Base-by-base conservation (phyloP, 2,888 invertebrate genomes). In the Orthosia gracilis region DNA sequence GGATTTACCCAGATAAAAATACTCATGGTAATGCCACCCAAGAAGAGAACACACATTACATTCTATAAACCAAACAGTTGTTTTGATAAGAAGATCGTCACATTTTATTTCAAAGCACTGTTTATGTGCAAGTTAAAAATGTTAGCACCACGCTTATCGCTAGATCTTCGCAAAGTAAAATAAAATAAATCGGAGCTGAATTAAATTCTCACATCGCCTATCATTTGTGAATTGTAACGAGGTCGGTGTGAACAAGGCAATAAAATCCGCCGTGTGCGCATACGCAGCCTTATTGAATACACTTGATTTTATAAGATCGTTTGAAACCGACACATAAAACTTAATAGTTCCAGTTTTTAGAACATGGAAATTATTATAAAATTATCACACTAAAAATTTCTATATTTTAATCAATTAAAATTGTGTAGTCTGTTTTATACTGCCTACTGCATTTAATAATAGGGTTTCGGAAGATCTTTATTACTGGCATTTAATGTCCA, bases 231-330 rank as follows among this genome's bases (percentile, higher is more conserved):
- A 67, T 47, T 59, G 63, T 68, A 76, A 61, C 66, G 57, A 65
- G 65, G 57, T 59, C 55, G 61, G 75, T 83, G 83, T 83, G 83
- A 85, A 83, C 83, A 65, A 66, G 58, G 69, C 61, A 67, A 85
- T 83, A 76, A 85, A 83, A 82, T 78, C 62, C 15, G 15, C 21
- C 23, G 26, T 52, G 26, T 78, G 70, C 76, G 65, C 78, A 69
- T 26, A 26, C 52, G 67, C 68, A 45, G 55, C 21, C 54, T 69
- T 49, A 61, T 52, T 71, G 68, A 57, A 55, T 76, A 70, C 73
- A 59, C 69, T 82, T 70, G 70, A 72, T 69, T 75, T 69, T 71
- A 63, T 76, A 71, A 68, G 67, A 71, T 49, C 63, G 64, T 73
- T 83, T 76, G 80, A 73, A 70, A 66, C 63, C 62, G 62, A 72